Evolutionary conservation across 2,888 invertebrate genomes (phyloP).

Genomic region (Autographa gamma): DNA sequence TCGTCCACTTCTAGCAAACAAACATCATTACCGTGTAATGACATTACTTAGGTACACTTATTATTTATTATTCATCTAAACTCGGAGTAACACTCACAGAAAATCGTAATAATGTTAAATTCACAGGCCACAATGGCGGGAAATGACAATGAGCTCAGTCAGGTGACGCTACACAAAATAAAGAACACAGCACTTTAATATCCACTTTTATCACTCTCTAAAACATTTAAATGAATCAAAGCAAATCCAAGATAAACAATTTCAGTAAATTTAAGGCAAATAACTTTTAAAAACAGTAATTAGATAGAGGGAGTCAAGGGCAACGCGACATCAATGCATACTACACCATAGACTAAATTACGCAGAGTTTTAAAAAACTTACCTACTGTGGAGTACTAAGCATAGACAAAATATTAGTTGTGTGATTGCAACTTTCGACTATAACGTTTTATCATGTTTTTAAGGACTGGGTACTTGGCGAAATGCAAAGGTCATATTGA

Average conservation of each 20-base stretch:
- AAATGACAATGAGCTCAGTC: slow-evolving; percentile 89
- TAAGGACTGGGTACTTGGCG: no score
- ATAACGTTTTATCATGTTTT: no score
- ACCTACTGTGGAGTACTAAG: background rate
- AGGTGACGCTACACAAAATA: slow-evolving; percentile 87
- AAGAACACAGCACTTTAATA: slow-evolving; percentile 63
- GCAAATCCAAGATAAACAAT: slow-evolving; percentile 54
- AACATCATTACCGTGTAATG: slow-evolving; percentile 88
- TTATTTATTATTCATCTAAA: slow-evolving; percentile 77
- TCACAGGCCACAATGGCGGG: slow-evolving; percentile 88
- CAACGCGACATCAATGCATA: slow-evolving; percentile 83
- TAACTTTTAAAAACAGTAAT: slow-evolving; percentile 81
- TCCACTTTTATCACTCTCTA: slow-evolving; percentile 65
- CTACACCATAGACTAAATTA: slow-evolving; percentile 71
- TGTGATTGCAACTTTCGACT: no score
- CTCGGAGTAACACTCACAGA: slow-evolving; percentile 60
- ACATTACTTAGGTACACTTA: slow-evolving; percentile 82
- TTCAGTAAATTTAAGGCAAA: slow-evolving; percentile 64
- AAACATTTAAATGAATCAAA: slow-evolving; percentile 60
- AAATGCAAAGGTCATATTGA: no score
- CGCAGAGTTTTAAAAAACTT: slow-evolving; percentile 2
- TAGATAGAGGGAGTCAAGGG: slow-evolving; percentile 82
- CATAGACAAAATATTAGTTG: slow-evolving; percentile 1
- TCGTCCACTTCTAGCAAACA: slow-evolving; percentile 88
- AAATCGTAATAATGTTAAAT: slow-evolving; percentile 70